A percentile compares a stretch with the other conserved stretches of the same genome.
Conservation (phyloP, 2,888 invertebrate genomes). For the Limnephilus auricula region DNA sequence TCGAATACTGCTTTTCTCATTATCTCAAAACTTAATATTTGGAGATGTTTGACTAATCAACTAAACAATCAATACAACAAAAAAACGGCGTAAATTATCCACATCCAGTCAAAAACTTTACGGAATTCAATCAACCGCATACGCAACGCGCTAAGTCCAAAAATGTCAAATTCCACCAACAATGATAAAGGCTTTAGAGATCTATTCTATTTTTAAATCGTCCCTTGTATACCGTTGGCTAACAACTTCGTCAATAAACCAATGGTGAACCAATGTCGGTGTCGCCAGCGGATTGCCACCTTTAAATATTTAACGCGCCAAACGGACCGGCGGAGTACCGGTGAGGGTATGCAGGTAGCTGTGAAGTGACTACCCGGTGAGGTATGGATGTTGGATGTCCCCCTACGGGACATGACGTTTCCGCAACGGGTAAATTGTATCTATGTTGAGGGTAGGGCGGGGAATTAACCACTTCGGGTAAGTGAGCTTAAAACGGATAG, state of each 20-base stretch:
- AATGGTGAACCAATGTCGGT: conserved; percentile 22
- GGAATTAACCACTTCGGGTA: background rate
- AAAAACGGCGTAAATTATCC: background rate
- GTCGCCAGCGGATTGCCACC: conserved; percentile 57
- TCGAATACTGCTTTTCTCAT: too few species aligned
- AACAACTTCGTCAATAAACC: conserved; percentile 37
- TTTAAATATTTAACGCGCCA: conserved; percentile 76
- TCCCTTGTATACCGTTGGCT: conserved; percentile 42
- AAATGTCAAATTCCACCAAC: background rate
- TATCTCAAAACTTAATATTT: too few species aligned
- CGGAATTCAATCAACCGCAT: background rate
- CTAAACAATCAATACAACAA: background rate
- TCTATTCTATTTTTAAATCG: conserved; percentile 42
- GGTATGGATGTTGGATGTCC: background rate
- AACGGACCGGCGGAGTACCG: conserved; percentile 77
- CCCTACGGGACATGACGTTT: background rate
- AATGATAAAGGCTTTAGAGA: background rate
- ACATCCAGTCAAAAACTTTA: background rate
- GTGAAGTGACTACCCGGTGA: background rate
- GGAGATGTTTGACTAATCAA: too few species aligned
- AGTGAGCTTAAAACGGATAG: background rate
- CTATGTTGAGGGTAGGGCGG: background rate
- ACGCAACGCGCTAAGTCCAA: background rate
- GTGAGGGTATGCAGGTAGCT: background rate
- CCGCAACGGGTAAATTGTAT: background rate